These are phyloP conservation scores for Adineta ricciae DNA, from an alignment of 2,888 invertebrate genomes.

Conservation along the genomic window DNA sequence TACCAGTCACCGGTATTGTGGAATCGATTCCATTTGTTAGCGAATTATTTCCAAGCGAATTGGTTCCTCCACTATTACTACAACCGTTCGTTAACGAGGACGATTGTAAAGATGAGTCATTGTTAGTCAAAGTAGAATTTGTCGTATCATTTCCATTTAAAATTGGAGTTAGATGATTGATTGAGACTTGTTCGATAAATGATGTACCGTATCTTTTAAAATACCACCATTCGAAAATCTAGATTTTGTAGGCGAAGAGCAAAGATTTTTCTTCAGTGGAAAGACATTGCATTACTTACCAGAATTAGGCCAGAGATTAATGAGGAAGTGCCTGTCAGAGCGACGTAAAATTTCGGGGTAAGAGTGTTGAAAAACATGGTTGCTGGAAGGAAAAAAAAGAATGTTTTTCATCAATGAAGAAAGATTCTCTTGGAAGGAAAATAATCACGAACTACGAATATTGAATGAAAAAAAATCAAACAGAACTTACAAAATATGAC, in stretches of 20 bases:
- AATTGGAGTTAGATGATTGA: conserved; percentile 59
- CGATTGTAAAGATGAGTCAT: neutral
- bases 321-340: conserved; percentile 89
- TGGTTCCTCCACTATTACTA: neutral
- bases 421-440: neutral
- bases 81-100: neutral
- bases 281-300: conserved; percentile 46
- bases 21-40: neutral
- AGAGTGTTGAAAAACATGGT: conserved; percentile 83
- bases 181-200: conserved; percentile 88
- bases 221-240: conserved; percentile 96
- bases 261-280: conserved; percentile 35
- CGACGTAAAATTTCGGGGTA: conserved; percentile 96
- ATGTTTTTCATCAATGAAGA: neutral
- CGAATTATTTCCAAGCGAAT: neutral
- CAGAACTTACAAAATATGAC: conserved; percentile 14
- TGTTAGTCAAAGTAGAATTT: neutral
- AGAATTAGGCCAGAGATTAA: conserved; percentile 75
- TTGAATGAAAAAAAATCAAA: neutral
- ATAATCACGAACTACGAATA: neutral
- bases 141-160: neutral
- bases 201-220: conserved; percentile 94
- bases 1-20: neutral
- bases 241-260: conserved; percentile 37
- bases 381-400: conserved; percentile 47